phyloP scores from a whole-genome alignment of 2,888 invertebrate species.

The Amphipyra berbera region DNA sequence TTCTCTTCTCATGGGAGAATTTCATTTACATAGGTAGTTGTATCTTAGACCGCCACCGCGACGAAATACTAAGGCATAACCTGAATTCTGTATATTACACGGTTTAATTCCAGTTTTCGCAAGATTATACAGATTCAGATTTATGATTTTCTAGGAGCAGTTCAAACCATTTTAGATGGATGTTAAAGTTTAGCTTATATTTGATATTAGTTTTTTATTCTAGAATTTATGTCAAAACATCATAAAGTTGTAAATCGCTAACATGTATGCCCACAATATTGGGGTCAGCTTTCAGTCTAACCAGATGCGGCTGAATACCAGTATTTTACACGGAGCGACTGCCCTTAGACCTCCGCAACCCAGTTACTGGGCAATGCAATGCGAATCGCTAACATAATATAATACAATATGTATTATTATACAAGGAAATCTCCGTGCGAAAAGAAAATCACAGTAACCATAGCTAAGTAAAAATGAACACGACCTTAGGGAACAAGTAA shows the following conservation, averaged over 20 bases:
- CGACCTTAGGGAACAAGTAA: constrained; percentile 26
- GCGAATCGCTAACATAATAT: too few species aligned
- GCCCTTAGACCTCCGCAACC: too few species aligned
- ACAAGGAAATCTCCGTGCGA: constrained; percentile 23
- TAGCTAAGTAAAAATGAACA: constrained; percentile 38
- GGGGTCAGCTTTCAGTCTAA: too few species aligned
- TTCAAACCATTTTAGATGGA: constrained; percentile 33
- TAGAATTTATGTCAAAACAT: neutral
- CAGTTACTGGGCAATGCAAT: too few species aligned
- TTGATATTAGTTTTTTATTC: constrained; percentile 1
- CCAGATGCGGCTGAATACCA: too few species aligned
- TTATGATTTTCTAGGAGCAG: constrained; percentile 20
- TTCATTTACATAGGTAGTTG: constrained; percentile 11
- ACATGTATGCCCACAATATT: too few species aligned
- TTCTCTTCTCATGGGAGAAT: constrained; percentile 20
- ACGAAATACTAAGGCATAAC: neutral
- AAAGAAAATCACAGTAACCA: constrained; percentile 34
- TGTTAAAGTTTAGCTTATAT: constrained; percentile 25
- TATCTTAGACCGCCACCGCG: neutral
- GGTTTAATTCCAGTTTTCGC: constrained; percentile 13
- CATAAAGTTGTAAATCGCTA: neutral
- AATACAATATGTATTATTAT: too few species aligned
- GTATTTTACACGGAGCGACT: too few species aligned
- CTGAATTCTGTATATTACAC: neutral
- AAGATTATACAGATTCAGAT: constrained; percentile 12